Evolutionary conservation across 2,888 invertebrate species (phyloP).

Genomic region (Blera fallax): DNA sequence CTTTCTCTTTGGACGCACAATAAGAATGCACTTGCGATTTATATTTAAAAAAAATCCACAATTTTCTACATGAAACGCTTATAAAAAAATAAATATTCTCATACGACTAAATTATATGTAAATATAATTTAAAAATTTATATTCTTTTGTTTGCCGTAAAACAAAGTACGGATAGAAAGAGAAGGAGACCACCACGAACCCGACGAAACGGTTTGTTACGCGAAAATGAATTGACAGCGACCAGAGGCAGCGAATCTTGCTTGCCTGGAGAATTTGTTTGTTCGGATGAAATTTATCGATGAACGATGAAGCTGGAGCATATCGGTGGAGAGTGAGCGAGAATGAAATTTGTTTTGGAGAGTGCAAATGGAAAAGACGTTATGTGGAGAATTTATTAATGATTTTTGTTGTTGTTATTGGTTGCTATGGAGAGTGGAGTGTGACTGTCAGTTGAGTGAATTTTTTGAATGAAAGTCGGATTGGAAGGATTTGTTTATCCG

Average conservation of each 20-base stretch:
- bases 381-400: not conserved
- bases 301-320: slow-evolving; percentile 15
- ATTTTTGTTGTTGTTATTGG: not conserved
- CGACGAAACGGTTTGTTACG: slow-evolving; percentile 68
- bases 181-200: slow-evolving; percentile 66
- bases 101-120: not conserved
- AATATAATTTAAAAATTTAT: not conserved
- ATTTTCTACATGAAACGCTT: not conserved
- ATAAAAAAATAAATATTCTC: not conserved
- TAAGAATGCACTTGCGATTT: slow-evolving; percentile 15
- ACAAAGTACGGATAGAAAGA: slow-evolving; percentile 56
- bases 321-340: not conserved
- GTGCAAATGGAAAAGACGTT: not conserved
- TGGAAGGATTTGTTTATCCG: not conserved
- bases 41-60: not conserved
- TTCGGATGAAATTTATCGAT: slow-evolving; percentile 9
- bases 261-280: slow-evolving; percentile 12
- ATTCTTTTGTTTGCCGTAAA: slow-evolving; percentile 62
- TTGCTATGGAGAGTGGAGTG: not conserved
- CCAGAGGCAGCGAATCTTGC: slow-evolving; percentile 49
- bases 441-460: not conserved
- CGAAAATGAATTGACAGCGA: slow-evolving; percentile 67
- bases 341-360: not conserved
- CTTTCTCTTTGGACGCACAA: slow-evolving; percentile 38
- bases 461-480: not conserved